phyloP scores from a whole-genome alignment of 2,113 vertebrate genomes.

The Sigmodon hispidus region DNA sequence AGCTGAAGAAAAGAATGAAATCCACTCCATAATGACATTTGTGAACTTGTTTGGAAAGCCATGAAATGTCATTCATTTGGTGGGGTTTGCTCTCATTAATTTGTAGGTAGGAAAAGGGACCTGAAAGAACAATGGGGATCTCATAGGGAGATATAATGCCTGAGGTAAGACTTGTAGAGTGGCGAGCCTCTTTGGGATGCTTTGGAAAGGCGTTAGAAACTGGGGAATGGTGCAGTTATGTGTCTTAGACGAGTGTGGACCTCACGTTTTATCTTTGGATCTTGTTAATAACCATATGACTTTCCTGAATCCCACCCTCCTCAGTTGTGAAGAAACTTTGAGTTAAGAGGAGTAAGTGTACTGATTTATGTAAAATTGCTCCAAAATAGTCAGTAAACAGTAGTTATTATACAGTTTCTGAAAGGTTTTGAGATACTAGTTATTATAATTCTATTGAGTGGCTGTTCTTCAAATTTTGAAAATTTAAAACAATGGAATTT shows the following conservation, averaged over 20 bases:
- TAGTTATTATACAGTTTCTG: background rate
- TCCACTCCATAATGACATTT: background rate
- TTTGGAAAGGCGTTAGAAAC: background rate
- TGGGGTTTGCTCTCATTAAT: background rate
- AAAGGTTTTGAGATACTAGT: background rate
- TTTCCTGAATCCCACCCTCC: background rate
- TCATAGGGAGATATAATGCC: background rate
- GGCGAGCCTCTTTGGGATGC: background rate
- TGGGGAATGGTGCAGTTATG: background rate
- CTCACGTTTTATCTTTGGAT: background rate
- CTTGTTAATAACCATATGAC: background rate
- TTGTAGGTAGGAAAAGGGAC: background rate
- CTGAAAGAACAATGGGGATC: background rate
- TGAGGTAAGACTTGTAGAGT: background rate
- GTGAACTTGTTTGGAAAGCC: background rate
- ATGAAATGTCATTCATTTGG: background rate
- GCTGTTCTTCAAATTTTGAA: background rate
- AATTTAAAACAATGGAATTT: background rate
- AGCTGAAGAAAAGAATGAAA: background rate
- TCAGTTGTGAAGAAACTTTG: background rate
- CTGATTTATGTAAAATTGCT: background rate
- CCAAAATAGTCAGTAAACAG: background rate
- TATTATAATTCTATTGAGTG: background rate
- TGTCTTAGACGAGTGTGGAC: background rate
- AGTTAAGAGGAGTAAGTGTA: background rate